Percentiles rank a stretch among this genome's conserved stretches.
phyloP scores from a whole-genome alignment of 2,797 vertebrate species.

The Pygocentrus nattereri region DNA sequence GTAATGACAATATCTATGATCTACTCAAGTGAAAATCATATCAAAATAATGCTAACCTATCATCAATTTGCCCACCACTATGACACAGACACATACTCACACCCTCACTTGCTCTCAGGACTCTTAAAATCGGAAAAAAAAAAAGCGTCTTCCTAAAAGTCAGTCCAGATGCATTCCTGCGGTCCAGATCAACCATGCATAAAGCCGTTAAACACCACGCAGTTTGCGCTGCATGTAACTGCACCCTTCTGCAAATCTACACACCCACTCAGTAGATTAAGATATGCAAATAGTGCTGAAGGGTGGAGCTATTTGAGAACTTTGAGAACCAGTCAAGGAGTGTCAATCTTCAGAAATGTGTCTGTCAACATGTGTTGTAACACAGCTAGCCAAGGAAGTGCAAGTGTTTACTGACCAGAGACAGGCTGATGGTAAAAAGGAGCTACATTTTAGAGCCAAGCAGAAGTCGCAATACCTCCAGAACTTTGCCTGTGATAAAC shows the following conservation, averaged over 20 bases:
- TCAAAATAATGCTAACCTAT: not conserved
- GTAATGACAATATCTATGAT: too few species aligned
- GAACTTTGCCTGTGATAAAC: slow-evolving; percentile 96
- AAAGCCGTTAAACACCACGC: not conserved
- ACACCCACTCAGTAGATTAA: not conserved
- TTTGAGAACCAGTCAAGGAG: slow-evolving; percentile 1
- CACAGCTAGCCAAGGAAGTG: too few species aligned
- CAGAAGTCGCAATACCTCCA: slow-evolving; percentile 82
- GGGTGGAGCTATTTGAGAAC: not conserved
- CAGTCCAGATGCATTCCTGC: not conserved
- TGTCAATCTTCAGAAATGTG: not conserved
- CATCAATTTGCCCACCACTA: not conserved
- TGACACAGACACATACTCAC: not conserved
- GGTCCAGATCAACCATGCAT: not conserved
- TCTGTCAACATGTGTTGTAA: not conserved
- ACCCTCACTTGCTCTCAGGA: not conserved
- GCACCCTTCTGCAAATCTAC: not conserved
- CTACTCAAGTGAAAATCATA: not conserved
- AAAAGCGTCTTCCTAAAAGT: slow-evolving; percentile 6
- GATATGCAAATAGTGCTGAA: not conserved
- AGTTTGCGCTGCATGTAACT: not conserved
- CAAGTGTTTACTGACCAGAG: not conserved
- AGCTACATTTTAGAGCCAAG: not conserved
- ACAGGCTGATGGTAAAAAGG: not conserved
- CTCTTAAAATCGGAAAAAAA: not conserved